Evolutionary conservation across 1,140 invertebrate species (phyloP).

Genomic region (Bilobella aurantiaca): DNA sequence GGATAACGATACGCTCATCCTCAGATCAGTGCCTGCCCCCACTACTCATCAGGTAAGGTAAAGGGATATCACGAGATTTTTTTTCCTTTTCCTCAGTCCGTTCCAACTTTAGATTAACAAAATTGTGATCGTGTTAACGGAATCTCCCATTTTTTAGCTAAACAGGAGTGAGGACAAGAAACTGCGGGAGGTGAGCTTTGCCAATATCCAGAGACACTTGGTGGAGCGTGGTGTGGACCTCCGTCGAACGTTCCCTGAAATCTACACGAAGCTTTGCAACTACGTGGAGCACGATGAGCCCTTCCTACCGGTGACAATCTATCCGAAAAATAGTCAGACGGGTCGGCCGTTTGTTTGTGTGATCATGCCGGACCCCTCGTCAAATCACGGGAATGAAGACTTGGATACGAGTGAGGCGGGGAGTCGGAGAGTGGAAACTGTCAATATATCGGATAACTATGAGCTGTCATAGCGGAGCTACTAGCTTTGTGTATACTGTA

Average conservation of each 20-base stretch:
- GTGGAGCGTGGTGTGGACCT: slow-evolving; percentile 64
- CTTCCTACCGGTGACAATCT: slow-evolving; percentile 77
- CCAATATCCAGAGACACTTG: slow-evolving; percentile 68
- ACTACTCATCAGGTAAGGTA: slow-evolving; percentile 25
- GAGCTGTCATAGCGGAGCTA: no score
- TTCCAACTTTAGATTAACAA: neutral
- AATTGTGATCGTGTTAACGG: no score
- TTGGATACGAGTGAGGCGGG: no score
- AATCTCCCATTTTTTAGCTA: slow-evolving; percentile 12
- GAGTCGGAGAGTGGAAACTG: no score
- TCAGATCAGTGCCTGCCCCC: slow-evolving; percentile 31
- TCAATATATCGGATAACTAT: no score
- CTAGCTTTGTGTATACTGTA: no score
- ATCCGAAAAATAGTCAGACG: slow-evolving; percentile 64
- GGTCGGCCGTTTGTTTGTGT: slow-evolving; percentile 82
- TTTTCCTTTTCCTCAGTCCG: neutral
- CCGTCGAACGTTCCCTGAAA: slow-evolving; percentile 54
- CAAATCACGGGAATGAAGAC: no score
- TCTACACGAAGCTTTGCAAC: slow-evolving; percentile 64
- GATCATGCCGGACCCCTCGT: slow-evolving; percentile 87
- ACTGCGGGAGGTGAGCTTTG: slow-evolving; percentile 63
- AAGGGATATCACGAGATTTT: neutral
- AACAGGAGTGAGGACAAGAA: slow-evolving; percentile 47
- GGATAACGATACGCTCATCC: slow-evolving; percentile 30
- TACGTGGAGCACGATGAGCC: slow-evolving; percentile 70